Conservation (phyloP, 1,140 invertebrate genomes). For the Hesperophylax magnus region DNA sequence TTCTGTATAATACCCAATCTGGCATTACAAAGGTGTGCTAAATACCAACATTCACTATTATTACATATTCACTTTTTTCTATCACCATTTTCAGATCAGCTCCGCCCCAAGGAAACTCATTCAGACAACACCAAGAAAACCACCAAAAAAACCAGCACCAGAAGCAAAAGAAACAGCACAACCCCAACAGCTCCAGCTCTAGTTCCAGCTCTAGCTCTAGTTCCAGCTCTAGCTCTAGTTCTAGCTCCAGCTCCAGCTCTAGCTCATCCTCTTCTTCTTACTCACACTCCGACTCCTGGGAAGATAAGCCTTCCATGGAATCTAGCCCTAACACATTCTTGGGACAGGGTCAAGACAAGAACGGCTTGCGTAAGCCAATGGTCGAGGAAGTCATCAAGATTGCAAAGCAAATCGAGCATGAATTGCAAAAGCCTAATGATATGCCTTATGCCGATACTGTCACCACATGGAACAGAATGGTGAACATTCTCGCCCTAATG, state of each 20-base stretch:
- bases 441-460: constrained; percentile 73
- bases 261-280: constrained; percentile 46
- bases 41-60: too few species aligned
- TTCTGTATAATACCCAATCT: too few species aligned
- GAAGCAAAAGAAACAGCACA: not conserved
- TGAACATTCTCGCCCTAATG: constrained; percentile 73
- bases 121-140: not conserved
- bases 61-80: too few species aligned
- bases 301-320: constrained; percentile 38
- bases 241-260: constrained; percentile 51
- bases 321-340: constrained; percentile 21
- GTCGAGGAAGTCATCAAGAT: constrained; percentile 66
- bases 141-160: constrained; percentile 5
- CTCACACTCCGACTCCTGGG: constrained; percentile 46
- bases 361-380: constrained; percentile 54
- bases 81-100: not conserved
- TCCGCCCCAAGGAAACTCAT: not conserved
- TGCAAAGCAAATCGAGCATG: constrained; percentile 71
- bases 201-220: constrained; percentile 48
- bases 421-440: constrained; percentile 72
- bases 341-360: constrained; percentile 55
- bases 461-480: constrained; percentile 74
- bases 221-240: constrained; percentile 48
- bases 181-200: constrained; percentile 39
- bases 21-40: too few species aligned